These are phyloP conservation scores for Lymantria monacha DNA, from an alignment of 2,888 invertebrate genomes.

Conservation along the genomic window DNA sequence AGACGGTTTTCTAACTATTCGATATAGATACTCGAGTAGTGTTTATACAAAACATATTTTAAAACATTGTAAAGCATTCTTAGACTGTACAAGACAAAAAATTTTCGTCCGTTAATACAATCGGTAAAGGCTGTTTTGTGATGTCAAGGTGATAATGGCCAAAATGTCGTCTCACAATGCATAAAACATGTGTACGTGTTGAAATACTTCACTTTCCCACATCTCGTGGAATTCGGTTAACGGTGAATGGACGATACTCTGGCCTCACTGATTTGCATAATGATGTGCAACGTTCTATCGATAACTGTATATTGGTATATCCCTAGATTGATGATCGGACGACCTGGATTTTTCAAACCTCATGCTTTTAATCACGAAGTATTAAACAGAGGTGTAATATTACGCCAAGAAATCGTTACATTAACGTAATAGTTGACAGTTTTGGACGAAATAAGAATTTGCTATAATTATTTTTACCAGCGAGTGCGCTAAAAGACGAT, in stretches of 20 bases:
- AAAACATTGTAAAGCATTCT: neutral
- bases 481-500: too few species aligned
- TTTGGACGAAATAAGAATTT: too few species aligned
- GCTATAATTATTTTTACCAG: too few species aligned
- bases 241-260: conserved; percentile 32
- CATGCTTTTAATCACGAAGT: too few species aligned
- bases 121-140: neutral
- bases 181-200: neutral
- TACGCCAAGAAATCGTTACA: too few species aligned
- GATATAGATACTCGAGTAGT: too few species aligned
- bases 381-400: too few species aligned
- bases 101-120: neutral
- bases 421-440: too few species aligned
- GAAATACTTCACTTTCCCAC: conserved; percentile 26
- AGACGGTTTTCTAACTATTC: too few species aligned
- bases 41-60: neutral
- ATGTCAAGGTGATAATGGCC: conserved; percentile 10
- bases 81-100: neutral
- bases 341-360: conserved; percentile 16
- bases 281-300: conserved; percentile 26
- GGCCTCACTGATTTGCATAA: conserved; percentile 24
- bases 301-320: conserved; percentile 30
- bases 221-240: conserved; percentile 30
- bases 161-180: conserved; percentile 18
- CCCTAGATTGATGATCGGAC: conserved; percentile 11